Evolutionary conservation across 2,888 invertebrate genomes (phyloP).

Genomic region (Spisula subtruncata): DNA sequence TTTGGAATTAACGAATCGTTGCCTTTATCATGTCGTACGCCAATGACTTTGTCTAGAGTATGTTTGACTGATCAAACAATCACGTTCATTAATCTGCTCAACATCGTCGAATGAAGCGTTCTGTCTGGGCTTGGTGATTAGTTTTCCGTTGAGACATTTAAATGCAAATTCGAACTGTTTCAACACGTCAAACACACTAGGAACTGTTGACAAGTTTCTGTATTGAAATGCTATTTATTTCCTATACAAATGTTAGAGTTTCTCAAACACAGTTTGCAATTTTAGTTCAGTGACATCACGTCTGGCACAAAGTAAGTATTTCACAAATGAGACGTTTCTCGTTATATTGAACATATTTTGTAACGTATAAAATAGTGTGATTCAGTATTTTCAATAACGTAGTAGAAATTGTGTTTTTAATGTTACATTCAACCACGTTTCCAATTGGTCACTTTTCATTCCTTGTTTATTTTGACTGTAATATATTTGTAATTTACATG

Average conservation of each 20-base stretch:
- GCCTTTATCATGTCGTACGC: neutral
- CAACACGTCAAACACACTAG: neutral
- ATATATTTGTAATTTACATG: no score
- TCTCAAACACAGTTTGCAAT: slow-evolving; percentile 5
- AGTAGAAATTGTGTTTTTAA: no score
- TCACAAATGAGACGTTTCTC: no score
- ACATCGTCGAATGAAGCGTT: neutral
- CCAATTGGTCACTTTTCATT: no score
- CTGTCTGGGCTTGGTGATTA: neutral
- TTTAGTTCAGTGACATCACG: neutral
- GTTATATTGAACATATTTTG: no score
- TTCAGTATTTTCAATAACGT: no score
- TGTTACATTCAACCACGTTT: no score
- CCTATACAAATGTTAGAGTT: neutral
- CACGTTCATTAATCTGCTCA: neutral
- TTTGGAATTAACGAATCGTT: no score
- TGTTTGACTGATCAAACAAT: neutral
- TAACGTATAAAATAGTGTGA: no score
- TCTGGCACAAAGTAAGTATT: no score
- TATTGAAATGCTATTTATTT: neutral
- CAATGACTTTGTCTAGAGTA: neutral
- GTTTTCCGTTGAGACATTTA: neutral
- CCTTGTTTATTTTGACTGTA: no score
- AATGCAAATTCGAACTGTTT: neutral
- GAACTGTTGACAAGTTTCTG: neutral